Conservation (phyloP, 1,140 invertebrate species). For the Meloidogyne exigua region DNA sequence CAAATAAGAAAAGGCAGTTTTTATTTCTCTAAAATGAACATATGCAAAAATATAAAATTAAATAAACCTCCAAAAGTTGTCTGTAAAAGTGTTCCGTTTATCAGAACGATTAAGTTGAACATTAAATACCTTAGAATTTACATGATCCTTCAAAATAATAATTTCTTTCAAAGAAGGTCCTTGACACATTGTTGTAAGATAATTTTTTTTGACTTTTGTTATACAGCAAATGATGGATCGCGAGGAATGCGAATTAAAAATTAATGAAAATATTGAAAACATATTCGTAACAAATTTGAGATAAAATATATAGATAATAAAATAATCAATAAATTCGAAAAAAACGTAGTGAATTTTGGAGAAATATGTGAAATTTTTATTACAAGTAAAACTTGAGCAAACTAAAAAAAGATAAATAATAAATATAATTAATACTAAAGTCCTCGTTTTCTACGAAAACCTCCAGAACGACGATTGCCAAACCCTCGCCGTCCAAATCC, state of each 20-base stretch:
- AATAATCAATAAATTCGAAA: background rate
- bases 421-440: background rate
- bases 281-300: background rate
- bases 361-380: no score
- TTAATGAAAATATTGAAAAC: background rate
- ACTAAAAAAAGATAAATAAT: no score
- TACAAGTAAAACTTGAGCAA: no score
- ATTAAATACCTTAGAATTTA: slow-evolving; percentile 31
- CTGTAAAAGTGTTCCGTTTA: slow-evolving; percentile 42
- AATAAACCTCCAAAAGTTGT: slow-evolving; percentile 47
- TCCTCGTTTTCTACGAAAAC: background rate
- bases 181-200: background rate
- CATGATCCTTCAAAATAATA: slow-evolving; percentile 9
- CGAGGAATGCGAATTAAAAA: background rate
- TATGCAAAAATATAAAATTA: background rate
- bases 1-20: slow-evolving; percentile 76
- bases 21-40: slow-evolving; percentile 72
- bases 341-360: no score
- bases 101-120: slow-evolving; percentile 48
- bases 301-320: background rate
- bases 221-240: background rate
- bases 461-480: background rate
- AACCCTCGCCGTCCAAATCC: background rate
- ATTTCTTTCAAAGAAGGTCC: slow-evolving; percentile 16
- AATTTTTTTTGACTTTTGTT: background rate